These are phyloP conservation scores for Eutolmus rufibarbis DNA, from an alignment of 2,888 invertebrate species.

Conservation along the genomic window DNA sequence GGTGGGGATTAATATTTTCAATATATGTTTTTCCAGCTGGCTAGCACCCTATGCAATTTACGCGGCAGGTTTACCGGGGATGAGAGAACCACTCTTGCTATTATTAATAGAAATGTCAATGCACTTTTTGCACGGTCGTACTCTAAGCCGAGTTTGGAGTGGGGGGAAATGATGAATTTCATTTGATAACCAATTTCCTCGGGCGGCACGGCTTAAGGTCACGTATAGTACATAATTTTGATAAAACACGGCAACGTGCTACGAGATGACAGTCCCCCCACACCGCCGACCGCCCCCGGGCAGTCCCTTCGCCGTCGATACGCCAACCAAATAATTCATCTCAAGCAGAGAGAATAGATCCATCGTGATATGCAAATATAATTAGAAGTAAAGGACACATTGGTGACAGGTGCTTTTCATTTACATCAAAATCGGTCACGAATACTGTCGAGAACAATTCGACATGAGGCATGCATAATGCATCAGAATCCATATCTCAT, in stretches of 20 bases:
- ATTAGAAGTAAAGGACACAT: not conserved
- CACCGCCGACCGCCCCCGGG: not conserved
- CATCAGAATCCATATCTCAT: not conserved
- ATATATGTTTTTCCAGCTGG: not conserved
- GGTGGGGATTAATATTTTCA: not conserved
- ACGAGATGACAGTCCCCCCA: not conserved
- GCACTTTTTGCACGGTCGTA: not conserved
- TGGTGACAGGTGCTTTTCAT: not conserved
- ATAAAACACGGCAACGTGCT: not conserved
- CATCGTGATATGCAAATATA: not conserved
- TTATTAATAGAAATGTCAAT: not conserved
- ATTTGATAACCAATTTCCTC: not conserved
- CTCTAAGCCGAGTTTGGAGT: not conserved
- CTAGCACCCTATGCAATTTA: not conserved
- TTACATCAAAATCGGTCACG: not conserved
- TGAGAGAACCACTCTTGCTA: not conserved
- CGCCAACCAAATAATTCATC: not conserved
- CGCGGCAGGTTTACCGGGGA: not conserved
- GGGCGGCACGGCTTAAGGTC: not conserved
- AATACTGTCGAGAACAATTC: not conserved
- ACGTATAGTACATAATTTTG: not conserved
- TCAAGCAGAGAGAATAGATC: not conserved
- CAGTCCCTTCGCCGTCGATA: not conserved
- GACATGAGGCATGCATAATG: not conserved
- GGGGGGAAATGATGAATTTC: not conserved